Base-by-base conservation (phyloP, 2,888 invertebrate species). In the Watsonalla binaria region DNA sequence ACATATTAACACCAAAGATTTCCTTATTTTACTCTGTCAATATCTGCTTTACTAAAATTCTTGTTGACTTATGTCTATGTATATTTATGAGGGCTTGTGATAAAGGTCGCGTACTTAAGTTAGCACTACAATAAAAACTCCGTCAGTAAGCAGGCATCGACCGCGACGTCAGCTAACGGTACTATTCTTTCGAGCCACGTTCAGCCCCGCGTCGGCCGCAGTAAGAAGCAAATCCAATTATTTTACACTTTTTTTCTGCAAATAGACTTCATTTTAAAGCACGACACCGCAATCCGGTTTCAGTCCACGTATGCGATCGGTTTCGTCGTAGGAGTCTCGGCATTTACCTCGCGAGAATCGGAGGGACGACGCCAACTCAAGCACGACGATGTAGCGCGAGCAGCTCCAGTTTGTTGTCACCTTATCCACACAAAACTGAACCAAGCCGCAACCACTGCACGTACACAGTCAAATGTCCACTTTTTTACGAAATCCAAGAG, bases 281-380 rank as follows among this genome's bases (percentile, higher is more conserved):
- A 79, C 74, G 64, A 74, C 77, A 82, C 76, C 75, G 75, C 77
- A 76, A 81, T 81, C 82, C 84, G 82, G 84, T 86, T 83, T 82
- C 66, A 74, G 78, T 80, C 82, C 83, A 86, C 86, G 84, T 86
- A 84, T 80, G 79, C 82, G 78, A 79, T 80, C 73, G 77, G 71
- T 79, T 76, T 77, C 70, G 68, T 76, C 74, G 73, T 76, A 82
- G 76, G 76, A 84, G 82, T 80, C 77, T 80, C 80, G 76, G 76
- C 78, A 83, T 82, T 86, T 87, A 87, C 86, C 86, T 89, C 80
- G 80, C 80, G 78, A 84, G 84, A 83, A 77, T 76, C 79, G 76
- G 81, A 83, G 82, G 82, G 84, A 82, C 82, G 81, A 84, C 84
- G 83, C 82, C 82, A 84, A 79, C 81, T 82, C 81, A 78, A 81